A percentile compares a stretch with the other conserved stretches of the same genome.
These are phyloP conservation scores for Acrobasis consociella DNA, from an alignment of 2,888 invertebrate genomes.

Conservation along the genomic window DNA sequence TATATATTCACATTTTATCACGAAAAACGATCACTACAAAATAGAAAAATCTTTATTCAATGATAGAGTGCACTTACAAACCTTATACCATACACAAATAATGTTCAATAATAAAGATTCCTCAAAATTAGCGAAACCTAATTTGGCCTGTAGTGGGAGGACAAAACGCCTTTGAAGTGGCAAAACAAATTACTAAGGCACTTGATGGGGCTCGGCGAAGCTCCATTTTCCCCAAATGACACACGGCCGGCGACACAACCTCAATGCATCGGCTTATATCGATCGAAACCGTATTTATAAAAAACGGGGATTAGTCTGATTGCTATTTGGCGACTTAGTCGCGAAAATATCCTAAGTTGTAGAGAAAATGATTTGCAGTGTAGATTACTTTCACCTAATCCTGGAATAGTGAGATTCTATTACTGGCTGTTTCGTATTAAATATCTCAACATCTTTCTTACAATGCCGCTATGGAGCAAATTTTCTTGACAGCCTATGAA, in stretches of 20 bases:
- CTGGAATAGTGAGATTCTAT: background rate
- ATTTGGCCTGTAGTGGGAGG: conserved; percentile 38
- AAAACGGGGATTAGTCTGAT: conserved; percentile 25
- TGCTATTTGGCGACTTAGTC: conserved; percentile 17
- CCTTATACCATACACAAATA: background rate
- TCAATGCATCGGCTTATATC: conserved; percentile 59
- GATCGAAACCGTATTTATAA: conserved; percentile 52
- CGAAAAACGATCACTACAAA: too few species aligned
- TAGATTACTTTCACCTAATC: background rate
- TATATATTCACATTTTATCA: too few species aligned
- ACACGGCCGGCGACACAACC: conserved; percentile 46
- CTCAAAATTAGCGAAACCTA: conserved; percentile 37
- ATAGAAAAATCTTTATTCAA: too few species aligned
- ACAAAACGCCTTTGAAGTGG: conserved; percentile 63
- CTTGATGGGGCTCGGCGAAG: conserved; percentile 64
- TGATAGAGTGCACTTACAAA: too few species aligned
- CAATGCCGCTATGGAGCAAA: too few species aligned
- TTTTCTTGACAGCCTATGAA: too few species aligned
- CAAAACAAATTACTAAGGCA: conserved; percentile 68
- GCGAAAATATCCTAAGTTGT: conserved; percentile 31
- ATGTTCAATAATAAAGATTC: background rate
- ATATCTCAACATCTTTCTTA: too few species aligned
- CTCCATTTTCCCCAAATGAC: conserved; percentile 67
- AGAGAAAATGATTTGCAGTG: conserved; percentile 3
- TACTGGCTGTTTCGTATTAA: too few species aligned